Base-by-base conservation (phyloP, 2,888 invertebrate genomes). In the Lepidocyrtoides sp. region DNA sequence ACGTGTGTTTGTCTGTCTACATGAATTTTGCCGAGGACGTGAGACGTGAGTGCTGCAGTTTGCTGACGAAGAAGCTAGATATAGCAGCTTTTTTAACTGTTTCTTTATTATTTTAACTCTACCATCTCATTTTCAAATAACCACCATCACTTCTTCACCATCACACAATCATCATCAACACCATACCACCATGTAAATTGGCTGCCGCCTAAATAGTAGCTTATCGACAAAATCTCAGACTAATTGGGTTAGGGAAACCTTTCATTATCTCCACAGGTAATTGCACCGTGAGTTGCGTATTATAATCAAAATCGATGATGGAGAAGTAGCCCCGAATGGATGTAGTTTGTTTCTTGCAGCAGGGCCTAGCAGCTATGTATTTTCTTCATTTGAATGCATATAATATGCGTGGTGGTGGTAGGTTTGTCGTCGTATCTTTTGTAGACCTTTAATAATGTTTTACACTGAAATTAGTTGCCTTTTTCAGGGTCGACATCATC, bases 171-270 rank as follows among this genome's bases (percentile, higher is more conserved):
- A 60, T 63, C 32, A 57, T 81, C 26, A 51, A 32, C 41, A 14
- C 20, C 10, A 60, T 57, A 8, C 69, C 48, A 69, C 69, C 85
- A 87, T 63, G 77, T 69, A 77, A 87, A 87, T 51, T 77, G 85
- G 41, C 41, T 75, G 63, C 75, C 63, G 83, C 69, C 90, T 89
- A 83, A 83, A 89, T 89, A 51, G 82, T 83, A 82, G 57, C 63
- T 85, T 92, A 92, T 92, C 92, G 29, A 29, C 44, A 51, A 57
- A 89, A 92, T 92, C 86, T 69, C 75, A 75, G 75, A 88, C 92
- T 92, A 92, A 92, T 92, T 92, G 89, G 89, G 92, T 92, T 92
- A 91, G 77, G 32, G 86, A 89, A 92, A 89, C 92, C 92, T 86
- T 91, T 92, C 92, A 92, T 92, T 92, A 92, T 92, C 86, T 91